Percentiles rank a stretch among this genome's conserved stretches.
Evolutionary conservation across 2,797 vertebrate species (phyloP).

Genomic region (Syndactyla subalaris): DNA sequence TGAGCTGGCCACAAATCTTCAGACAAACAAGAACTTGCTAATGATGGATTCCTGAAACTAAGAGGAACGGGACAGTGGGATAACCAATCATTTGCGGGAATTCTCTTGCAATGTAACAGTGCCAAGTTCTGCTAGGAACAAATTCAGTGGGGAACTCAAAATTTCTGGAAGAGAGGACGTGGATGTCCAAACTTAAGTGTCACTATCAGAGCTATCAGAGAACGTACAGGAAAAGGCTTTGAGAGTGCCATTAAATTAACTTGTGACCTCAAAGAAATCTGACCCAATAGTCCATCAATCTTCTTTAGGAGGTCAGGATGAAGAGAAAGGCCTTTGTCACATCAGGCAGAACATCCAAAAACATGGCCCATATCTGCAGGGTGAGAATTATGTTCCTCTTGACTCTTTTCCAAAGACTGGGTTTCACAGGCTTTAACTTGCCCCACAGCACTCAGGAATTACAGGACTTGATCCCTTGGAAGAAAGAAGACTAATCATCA

Average conservation of each 20-base stretch:
- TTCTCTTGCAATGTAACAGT: not conserved
- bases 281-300: not conserved
- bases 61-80: not conserved
- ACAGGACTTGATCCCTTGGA: not conserved
- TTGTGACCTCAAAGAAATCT: not conserved
- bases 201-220: not conserved
- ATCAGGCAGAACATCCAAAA: not conserved
- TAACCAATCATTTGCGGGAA: not conserved
- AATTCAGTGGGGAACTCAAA: not conserved
- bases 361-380: not conserved
- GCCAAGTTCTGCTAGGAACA: not conserved
- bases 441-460: not conserved
- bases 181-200: not conserved
- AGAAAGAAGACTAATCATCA: not conserved
- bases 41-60: not conserved
- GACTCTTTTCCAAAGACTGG: not conserved
- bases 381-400: not conserved
- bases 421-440: not conserved
- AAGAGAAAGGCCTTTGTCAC: not conserved
- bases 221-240: not conserved
- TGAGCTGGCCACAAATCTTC: constrained; percentile 6
- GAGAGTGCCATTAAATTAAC: not conserved
- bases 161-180: not conserved
- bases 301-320: not conserved
- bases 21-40: not conserved